phyloP scores from a whole-genome alignment of 1,140 invertebrate genomes.

The Platorchestia sp. region DNA sequence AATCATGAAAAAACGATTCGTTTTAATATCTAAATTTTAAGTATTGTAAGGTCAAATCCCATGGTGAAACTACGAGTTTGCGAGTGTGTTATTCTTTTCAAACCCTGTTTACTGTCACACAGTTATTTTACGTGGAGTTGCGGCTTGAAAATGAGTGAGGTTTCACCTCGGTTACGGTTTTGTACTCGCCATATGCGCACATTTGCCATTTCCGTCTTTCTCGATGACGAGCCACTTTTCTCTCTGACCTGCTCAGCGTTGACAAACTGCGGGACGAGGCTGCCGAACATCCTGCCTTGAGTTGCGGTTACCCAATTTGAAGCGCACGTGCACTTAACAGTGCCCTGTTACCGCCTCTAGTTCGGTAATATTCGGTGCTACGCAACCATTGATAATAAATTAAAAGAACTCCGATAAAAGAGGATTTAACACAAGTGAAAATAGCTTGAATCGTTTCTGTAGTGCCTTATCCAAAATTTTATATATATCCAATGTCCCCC shows the following conservation, averaged over 20 bases:
- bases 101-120: not conserved
- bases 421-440: not conserved
- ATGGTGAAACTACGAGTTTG: not conserved
- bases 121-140: not conserved
- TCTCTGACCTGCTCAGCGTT: not conserved
- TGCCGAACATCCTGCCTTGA: not conserved
- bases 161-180: not conserved
- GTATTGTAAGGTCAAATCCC: not conserved
- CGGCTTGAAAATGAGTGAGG: not conserved
- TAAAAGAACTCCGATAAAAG: too few species aligned
- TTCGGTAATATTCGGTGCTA: not conserved
- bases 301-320: too few species aligned
- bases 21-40: not conserved
- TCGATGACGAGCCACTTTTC: not conserved
- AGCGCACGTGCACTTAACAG: not conserved
- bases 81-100: not conserved
- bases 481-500: too few species aligned
- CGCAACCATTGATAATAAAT: too few species aligned
- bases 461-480: too few species aligned
- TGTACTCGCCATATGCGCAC: not conserved
- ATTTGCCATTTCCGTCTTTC: not conserved
- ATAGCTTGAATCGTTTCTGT: not conserved
- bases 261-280: not conserved
- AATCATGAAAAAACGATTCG: not conserved
- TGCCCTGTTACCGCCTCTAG: not conserved